Conservation (phyloP, 1,140 invertebrate species). For the Drosophila ironensis region DNA sequence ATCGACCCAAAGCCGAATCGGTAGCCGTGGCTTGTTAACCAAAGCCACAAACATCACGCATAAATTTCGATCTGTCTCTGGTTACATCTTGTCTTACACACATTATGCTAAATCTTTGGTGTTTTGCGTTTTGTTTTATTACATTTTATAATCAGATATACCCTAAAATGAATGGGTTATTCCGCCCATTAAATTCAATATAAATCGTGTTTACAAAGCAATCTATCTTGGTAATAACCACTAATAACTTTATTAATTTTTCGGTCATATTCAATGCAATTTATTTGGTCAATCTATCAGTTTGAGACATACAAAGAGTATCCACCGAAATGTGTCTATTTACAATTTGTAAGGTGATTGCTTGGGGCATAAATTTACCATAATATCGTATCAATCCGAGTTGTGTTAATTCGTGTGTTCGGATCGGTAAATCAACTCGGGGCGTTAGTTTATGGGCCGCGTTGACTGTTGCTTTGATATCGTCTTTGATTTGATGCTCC, state of each 20-base stretch:
- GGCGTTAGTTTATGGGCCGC: conserved; percentile 57
- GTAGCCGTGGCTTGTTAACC: conserved; percentile 43
- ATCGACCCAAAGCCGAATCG: conserved; percentile 37
- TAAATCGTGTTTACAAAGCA: too few species aligned
- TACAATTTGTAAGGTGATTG: conserved; percentile 1
- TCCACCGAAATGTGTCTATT: neutral
- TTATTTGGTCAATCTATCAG: too few species aligned
- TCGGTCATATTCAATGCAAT: neutral
- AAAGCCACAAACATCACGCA: conserved; percentile 42
- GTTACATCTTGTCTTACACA: conserved; percentile 46
- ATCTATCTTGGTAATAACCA: neutral
- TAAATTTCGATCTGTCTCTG: conserved; percentile 51
- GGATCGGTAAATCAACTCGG: conserved; percentile 40
- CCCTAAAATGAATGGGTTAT: conserved; percentile 6
- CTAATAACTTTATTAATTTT: neutral
- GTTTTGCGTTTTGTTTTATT: conserved; percentile 21
- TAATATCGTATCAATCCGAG: conserved; percentile 40
- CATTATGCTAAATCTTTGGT: conserved; percentile 10
- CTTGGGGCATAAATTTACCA: conserved; percentile 32
- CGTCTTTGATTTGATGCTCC: conserved; percentile 8
- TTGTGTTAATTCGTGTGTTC: conserved; percentile 39
- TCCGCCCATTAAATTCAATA: neutral
- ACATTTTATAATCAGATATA: conserved; percentile 34
- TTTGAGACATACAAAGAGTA: conserved; percentile 2
- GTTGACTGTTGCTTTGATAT: conserved; percentile 29